Conservation (phyloP, 2,113 vertebrate genomes). For the Tylochromis polylepis region DNA sequence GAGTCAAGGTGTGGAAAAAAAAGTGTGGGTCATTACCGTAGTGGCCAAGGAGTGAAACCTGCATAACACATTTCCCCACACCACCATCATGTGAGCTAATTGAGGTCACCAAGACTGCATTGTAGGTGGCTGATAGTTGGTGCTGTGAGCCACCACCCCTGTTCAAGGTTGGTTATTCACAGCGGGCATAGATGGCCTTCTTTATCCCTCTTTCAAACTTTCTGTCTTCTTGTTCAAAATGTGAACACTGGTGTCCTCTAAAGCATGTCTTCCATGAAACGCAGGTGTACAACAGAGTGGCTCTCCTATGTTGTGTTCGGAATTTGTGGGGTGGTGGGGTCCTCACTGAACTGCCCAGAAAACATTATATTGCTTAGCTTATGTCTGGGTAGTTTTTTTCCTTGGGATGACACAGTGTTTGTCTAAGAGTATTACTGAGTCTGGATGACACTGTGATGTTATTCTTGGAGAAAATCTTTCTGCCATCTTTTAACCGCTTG, state of each 20-base stretch:
- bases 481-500: not conserved
- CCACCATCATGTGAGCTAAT: not conserved
- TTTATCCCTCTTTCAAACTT: not conserved
- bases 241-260: not conserved
- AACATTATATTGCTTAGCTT: not conserved
- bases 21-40: not conserved
- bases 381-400: fast-evolving
- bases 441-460: not conserved
- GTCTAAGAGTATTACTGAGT: not conserved
- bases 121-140: not conserved
- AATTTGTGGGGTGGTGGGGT: not conserved
- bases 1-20: not conserved
- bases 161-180: not conserved
- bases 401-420: not conserved
- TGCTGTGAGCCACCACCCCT: not conserved
- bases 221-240: not conserved
- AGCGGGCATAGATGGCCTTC: not conserved
- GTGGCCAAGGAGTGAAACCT: not conserved
- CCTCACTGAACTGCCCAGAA: not conserved
- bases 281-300: not conserved
- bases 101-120: not conserved
- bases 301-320: not conserved
- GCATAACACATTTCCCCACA: not conserved
- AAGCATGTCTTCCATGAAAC: not conserved
- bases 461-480: not conserved